Evolutionary conservation across 2,797 vertebrate genomes (phyloP), one percentile per base, ranked within the genome.

Genomic region (Huso huso): DNA sequence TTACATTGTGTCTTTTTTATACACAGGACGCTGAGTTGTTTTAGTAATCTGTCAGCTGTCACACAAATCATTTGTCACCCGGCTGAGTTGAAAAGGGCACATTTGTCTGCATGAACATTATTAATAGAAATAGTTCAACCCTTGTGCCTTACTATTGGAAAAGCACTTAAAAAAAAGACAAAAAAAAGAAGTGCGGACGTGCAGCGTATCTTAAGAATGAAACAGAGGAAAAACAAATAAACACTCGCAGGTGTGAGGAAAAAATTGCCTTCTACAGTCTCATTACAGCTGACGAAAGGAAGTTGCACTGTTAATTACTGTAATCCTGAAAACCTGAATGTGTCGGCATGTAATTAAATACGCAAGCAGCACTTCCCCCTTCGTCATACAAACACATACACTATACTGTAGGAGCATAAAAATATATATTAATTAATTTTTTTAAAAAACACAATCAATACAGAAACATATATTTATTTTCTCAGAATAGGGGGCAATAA

Each of bases 41-140:
- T 65, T 49, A 51, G 60, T 37, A 55, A 55, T 66, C 70, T 66
- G 66, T 74, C 68, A 68, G 66, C 65, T 69, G 69, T 65, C 69
- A 74, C 62, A 60, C 67, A 66, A 58, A 66, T 59, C 66, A 65
- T 52, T 61, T 67, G 55, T 49, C 66, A 68, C 63, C 62, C 64
- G 52, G 69, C 55, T 50, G 15, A 4, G 67, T 49, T 68, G 65
- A 70, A 72, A 72, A 68, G 66, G 68, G 37, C 55, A 62, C 37
- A 63, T 63, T 64, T 58, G 55, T 11, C 55, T 58, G 55, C 55
- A 58, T 58, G 55, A 58, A 13, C 55, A 13, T 58, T 58, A 58
- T 58, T 58, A 58, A 58, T 58, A 58, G 55, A 58, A 58, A 58
- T 11, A 58, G 55, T n/a, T 58, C 55, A 11, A 58, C 55, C 55